Evolutionary conservation across 2,797 vertebrate species (phyloP), one percentile per base, ranked within the genome.

Genomic region (Miichthys miiuy): DNA sequence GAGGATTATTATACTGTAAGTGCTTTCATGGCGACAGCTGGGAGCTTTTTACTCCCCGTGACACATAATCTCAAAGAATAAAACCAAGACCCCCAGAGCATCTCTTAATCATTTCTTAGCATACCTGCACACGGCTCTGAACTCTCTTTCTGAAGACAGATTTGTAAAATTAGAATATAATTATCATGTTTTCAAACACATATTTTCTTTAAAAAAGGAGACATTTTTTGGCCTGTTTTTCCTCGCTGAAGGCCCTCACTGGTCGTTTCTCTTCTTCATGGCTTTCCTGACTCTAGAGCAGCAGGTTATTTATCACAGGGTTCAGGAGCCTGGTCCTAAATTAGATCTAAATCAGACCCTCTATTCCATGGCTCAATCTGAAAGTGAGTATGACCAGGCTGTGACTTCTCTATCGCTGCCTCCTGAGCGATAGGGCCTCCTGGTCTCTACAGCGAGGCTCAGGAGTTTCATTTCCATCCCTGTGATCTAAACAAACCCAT

Each of bases 401-500:
- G 81, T 68, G 80, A 81, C 89, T 88, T 77, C 83, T 77, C 87
- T 87, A 89, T 86, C 90, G 57, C 88, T 91, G 86, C 80, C 87
- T 92, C 81, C 82, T 78, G 87, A 89, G 88, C 79, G 94, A 95
- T 92, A 94, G 84, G 87, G 86, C 87, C 91, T 92, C 89, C 90
- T 90, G 88, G 87, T 89, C 86, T 87, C 84, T 75, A 84, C 87
- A 72, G 76, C 54, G 64, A 73, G 89, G 93, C 94, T 95, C 92
- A 94, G 89, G 91, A 93, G 90, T 92, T 92, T 86, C 93, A 95
- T 95, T 95, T 96, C 95, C 94, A 94, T 94, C 89, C 93, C 93
- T 95, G 93, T 95, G 95, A 96, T 96, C 93, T 94, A 95, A 95
- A 95, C 95, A 96, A 96, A 94, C 95, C 95, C 93, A 95, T 96